phyloP scores from a whole-genome alignment of 1,140 invertebrate species.

The Cydia strobilella region DNA sequence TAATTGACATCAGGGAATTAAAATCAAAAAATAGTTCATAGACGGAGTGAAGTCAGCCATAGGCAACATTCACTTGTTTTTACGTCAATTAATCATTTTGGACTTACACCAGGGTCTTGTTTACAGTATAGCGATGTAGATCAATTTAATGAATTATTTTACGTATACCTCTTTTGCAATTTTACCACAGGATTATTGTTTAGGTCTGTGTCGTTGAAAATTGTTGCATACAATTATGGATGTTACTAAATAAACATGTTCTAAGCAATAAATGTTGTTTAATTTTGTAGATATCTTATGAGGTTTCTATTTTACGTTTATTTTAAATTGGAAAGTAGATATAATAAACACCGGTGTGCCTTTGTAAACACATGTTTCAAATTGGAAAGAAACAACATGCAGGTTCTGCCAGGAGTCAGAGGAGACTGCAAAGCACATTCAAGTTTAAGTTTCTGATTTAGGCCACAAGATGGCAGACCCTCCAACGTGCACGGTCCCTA shows the following conservation, averaged over 20 bases:
- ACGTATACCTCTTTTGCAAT: conserved; percentile 36
- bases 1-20: not conserved
- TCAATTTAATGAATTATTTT: conserved; percentile 45
- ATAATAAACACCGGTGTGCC: no score
- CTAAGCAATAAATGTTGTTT: conserved; percentile 53
- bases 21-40: not conserved
- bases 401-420: no score
- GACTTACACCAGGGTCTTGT: conserved; percentile 4
- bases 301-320: no score
- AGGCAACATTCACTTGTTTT: conserved; percentile 19
- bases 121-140: conserved; percentile 15
- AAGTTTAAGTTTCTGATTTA: no score
- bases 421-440: no score
- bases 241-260: conserved; percentile 77
- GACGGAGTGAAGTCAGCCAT: not conserved
- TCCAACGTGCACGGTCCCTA: no score
- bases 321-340: no score
- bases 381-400: no score
- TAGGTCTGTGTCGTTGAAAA: conserved; percentile 59
- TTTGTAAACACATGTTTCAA: no score
- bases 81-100: conserved; percentile 18
- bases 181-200: conserved; percentile 27
- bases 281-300: conserved; percentile 16
- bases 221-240: conserved; percentile 69
- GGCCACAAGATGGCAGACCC: no score